Evolutionary conservation across 2,888 invertebrate species (phyloP).

Genomic region (Alloscopus bannaensis): DNA sequence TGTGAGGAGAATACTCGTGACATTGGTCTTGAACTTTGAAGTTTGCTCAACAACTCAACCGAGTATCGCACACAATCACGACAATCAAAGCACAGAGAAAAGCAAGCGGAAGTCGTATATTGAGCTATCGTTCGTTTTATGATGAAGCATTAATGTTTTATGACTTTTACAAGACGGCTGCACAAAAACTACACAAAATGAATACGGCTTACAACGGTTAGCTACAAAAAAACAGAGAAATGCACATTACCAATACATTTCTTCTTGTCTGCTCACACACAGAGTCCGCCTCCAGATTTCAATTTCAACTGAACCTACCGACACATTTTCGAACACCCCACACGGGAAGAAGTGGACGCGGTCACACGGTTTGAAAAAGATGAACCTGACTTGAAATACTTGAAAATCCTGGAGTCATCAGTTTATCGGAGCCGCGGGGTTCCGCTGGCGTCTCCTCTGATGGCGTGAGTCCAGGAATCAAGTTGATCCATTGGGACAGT

Average conservation of each 20-base stretch:
- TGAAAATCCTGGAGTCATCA: slow-evolving; percentile 14
- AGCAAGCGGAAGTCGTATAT: too few species aligned
- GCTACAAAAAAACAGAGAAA: neutral
- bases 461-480: neutral
- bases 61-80: too few species aligned
- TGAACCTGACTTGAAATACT: slow-evolving; percentile 3
- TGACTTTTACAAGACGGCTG: too few species aligned
- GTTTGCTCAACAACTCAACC: too few species aligned
- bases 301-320: slow-evolving; percentile 42
- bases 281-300: neutral
- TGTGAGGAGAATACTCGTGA: too few species aligned
- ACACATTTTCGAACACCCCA: neutral
- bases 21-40: too few species aligned
- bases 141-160: too few species aligned
- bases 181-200: neutral
- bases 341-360: neutral
- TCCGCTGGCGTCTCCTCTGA: slow-evolving; percentile 8
- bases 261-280: neutral
- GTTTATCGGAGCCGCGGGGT: neutral
- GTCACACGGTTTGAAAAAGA: too few species aligned
- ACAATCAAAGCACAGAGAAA: too few species aligned
- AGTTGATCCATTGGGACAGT: neutral
- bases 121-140: too few species aligned
- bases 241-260: slow-evolving; percentile 3
- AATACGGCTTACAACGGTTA: neutral